Base-by-base conservation (phyloP, 2,113 vertebrate genomes). In the Illadopsis cleaveri region DNA sequence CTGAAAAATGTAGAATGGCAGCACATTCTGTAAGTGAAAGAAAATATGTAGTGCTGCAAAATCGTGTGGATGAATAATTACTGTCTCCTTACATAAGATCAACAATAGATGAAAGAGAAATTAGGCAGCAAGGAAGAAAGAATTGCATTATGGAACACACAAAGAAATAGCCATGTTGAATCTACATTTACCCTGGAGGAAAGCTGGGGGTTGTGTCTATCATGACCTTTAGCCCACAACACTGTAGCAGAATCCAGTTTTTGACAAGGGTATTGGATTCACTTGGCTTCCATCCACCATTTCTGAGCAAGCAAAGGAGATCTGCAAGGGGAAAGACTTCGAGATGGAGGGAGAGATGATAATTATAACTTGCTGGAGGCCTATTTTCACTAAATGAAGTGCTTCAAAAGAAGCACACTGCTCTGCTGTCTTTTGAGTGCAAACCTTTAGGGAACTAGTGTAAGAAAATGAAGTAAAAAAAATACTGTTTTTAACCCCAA, bases 321-420 rank as follows among this genome's bases (percentile, higher is more conserved):
- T 71, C 31, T 91, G 31, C 20, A 42, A 70, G 62, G 53, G 30
- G 19, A 82, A 64, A 22, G 42, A 54, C 54, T 38, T 61, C 45
- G 21, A 85, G 65, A 91, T 79, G 70, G 71, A 77, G 38, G 24
- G 35, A 56, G 27, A 78, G 31, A 71, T 45, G 8, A 44, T 94
- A 94, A 94, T 95, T 93, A 81, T 44, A 62, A 61, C n/a, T 92
- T 89, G 92, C 92, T 96, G 76, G 92, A 93, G 93, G 88, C 76
- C 76, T 92, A 1, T 78, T 90, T 95, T 83, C 88, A 45, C 57
- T 71, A 83, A 90, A 86, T 75, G 71, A 89, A 92, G 48, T 45
- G 58, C 82, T 88, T 91, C 79, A 90, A 93, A 93, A 81, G 87
- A 54, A 86, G 20, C 56, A 38, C 31, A 24, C 27, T 48, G 30